Base-by-base conservation (phyloP, 2,888 invertebrate genomes). In the Elgonia sp. region DNA sequence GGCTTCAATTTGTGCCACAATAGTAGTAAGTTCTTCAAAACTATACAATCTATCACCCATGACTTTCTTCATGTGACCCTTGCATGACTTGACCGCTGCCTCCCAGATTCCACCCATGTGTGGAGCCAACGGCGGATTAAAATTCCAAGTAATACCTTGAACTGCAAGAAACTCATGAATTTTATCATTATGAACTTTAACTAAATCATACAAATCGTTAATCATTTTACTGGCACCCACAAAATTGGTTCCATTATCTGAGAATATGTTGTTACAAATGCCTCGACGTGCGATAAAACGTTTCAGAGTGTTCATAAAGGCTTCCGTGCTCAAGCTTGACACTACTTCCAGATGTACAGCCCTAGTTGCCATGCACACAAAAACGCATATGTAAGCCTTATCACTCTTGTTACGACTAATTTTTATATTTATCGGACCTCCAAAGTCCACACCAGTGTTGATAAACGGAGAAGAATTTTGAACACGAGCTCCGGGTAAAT, bases 391-490 rank as follows among this genome's bases (percentile, higher is more conserved):
- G 29, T 75, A 85, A 0, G 79, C 72, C 12, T 79, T 79, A 0
- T 40, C 55, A 12, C 21, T 62, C 7, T 65, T 39, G 14, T 79
- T 79, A 20, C 42, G 10, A 8, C 76, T 63, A 12, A 46, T 42
- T 20, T 60, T 60, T 21, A 60, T 60, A 21, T 60, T 21, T 72
- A 79, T 29, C 20, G 83, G 79, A 0, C 75, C 83, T 1, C 79
- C 82, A 39, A 65, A 86, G 42, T 86, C 81, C 0, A 91, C 72
- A 2, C 91, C 91, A 50, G 80, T 60, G 9, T 72, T 70, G 0
- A 53, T 21, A 65, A 92, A 91, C 42, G 91, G 85, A 1, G 70
- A 65, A 10, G 84, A 46, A n/a, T 89, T 89, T 16, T 65, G 81
- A 0, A 90, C 90, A 39, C 91, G 37, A 9, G 84, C 18, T 16